A percentile compares a stretch with the other conserved stretches of the same genome.
Evolutionary conservation across 2,113 vertebrate genomes (phyloP).

Genomic region (Butorides virescens): DNA sequence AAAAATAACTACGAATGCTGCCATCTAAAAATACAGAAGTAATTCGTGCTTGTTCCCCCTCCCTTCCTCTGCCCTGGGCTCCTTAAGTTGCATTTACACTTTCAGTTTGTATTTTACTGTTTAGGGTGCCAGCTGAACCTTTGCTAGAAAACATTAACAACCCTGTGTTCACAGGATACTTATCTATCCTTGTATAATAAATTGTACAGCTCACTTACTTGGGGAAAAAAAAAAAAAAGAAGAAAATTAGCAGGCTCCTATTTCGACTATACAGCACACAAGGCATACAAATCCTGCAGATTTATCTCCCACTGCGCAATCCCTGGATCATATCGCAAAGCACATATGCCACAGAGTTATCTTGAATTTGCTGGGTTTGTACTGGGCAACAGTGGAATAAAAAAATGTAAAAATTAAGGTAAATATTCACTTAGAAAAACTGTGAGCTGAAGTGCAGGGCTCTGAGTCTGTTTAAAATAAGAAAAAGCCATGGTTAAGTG

Average conservation of each 20-base stretch:
- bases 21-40: not conserved
- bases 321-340: not conserved
- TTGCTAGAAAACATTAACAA: not conserved
- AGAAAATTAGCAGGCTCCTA: not conserved
- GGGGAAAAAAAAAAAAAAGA: not conserved
- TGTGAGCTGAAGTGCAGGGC: not conserved
- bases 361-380: not conserved
- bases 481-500: not conserved
- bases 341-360: not conserved
- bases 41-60: not conserved
- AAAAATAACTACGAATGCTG: conserved; percentile 5
- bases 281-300: not conserved
- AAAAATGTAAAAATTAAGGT: not conserved
- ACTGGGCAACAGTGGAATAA: not conserved
- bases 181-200: not conserved
- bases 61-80: not conserved
- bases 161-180: not conserved
- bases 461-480: not conserved
- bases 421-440: not conserved
- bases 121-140: not conserved
- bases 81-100: not conserved
- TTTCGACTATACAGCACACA: not conserved
- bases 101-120: not conserved
- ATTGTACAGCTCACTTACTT: not conserved
- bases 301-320: not conserved